phyloP scores from a whole-genome alignment of 2,888 invertebrate genomes.

The Brachycybe producta region DNA sequence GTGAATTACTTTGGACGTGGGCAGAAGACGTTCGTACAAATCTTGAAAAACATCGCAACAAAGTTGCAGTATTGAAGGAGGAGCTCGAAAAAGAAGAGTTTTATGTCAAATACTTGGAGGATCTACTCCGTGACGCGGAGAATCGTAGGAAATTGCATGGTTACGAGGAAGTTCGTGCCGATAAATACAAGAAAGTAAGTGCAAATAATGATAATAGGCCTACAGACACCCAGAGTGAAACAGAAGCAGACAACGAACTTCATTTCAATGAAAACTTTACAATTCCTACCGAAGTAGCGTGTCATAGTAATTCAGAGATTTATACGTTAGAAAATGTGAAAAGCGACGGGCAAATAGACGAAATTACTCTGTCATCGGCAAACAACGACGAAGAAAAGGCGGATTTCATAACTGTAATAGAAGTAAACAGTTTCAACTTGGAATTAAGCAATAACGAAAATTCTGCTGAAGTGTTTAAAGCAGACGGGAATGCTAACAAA shows the following conservation, averaged over 20 bases:
- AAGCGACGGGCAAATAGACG: neutral
- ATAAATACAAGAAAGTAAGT: neutral
- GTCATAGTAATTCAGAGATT: too few relatives aligned
- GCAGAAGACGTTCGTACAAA: constrained; percentile 84
- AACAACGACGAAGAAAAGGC: constrained; percentile 1
- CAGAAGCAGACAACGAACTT: neutral
- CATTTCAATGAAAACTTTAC: neutral
- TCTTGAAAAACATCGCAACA: constrained; percentile 75
- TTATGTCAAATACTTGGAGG: constrained; percentile 77
- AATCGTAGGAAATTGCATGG: constrained; percentile 57
- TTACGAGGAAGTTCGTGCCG: neutral
- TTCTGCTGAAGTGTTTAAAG: neutral
- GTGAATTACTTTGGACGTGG: constrained; percentile 75
- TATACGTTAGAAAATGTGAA: neutral
- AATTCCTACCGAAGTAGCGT: too few relatives aligned
- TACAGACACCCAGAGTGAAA: neutral
- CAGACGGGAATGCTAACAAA: too few relatives aligned
- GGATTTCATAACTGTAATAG: constrained; percentile 74
- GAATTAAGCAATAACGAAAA: neutral
- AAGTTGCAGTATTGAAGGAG: constrained; percentile 63
- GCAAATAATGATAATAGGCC: neutral
- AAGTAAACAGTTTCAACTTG: constrained; percentile 53
- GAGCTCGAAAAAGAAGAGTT: constrained; percentile 81
- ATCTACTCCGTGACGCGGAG: constrained; percentile 69
- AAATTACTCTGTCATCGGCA: neutral